Conservation (phyloP, 2,888 invertebrate genomes). For the Allolobophora icterica region DNA sequence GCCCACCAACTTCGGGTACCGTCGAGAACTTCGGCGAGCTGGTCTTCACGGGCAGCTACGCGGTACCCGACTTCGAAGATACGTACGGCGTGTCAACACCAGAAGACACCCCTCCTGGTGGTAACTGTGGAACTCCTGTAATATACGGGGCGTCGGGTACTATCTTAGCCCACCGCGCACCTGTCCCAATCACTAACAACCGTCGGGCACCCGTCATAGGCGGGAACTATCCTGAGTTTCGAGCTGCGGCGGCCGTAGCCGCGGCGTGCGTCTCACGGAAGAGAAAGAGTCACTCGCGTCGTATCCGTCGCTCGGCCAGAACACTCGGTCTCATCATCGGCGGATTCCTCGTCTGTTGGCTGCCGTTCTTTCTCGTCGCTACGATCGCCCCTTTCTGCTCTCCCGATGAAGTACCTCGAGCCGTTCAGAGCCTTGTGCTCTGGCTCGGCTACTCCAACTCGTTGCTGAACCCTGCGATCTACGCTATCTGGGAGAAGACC, state of each 20-base stretch:
- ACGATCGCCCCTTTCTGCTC: conserved; percentile 54
- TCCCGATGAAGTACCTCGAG: conserved; percentile 40
- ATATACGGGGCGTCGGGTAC: background rate
- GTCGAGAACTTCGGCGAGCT: conserved; percentile 10
- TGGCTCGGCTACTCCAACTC: conserved; percentile 65
- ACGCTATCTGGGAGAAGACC: conserved; percentile 51
- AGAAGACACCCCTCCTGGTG: background rate
- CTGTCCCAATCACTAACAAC: background rate
- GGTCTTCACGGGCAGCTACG: background rate
- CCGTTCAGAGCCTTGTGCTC: conserved; percentile 56
- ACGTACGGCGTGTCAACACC: background rate
- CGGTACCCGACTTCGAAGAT: background rate
- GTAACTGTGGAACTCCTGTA: background rate
- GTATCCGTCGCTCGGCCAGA: conserved; percentile 47
- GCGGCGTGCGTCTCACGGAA: background rate
- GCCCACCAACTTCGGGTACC: background rate
- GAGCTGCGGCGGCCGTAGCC: background rate
- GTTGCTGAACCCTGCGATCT: conserved; percentile 50
- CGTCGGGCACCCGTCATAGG: background rate
- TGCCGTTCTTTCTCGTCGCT: conserved; percentile 64
- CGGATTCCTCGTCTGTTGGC: conserved; percentile 65
- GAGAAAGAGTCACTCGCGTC: conserved; percentile 3
- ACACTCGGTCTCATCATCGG: conserved; percentile 50
- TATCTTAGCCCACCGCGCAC: background rate
- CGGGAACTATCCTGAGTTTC: background rate